phyloP scores from a whole-genome alignment of 2,888 invertebrate species.

The Andrena haemorrhoa region DNA sequence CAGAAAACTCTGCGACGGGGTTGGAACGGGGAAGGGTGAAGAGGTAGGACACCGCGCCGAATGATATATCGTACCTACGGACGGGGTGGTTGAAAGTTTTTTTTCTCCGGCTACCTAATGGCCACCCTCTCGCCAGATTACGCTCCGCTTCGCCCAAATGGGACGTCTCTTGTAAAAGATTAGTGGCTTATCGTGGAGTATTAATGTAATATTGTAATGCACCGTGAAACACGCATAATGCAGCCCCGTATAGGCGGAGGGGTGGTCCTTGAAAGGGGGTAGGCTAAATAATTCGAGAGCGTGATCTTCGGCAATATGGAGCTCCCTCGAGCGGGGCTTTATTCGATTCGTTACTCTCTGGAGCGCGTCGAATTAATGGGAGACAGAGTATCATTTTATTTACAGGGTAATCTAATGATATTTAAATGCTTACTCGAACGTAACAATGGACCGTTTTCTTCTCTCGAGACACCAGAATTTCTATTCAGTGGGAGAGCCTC shows the following conservation, averaged over 20 bases:
- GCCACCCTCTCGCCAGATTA: constrained; percentile 82
- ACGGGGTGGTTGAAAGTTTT: constrained; percentile 68
- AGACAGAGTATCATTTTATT: constrained; percentile 25
- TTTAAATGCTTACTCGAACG: too few relatives aligned
- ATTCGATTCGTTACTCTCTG: constrained; percentile 43
- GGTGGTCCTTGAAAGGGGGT: constrained; percentile 37
- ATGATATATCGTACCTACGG: constrained; percentile 78
- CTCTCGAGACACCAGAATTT: neutral
- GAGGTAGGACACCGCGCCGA: constrained; percentile 55
- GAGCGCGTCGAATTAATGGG: constrained; percentile 37
- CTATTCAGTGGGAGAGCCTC: neutral
- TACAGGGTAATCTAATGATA: neutral
- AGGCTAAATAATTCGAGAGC: constrained; percentile 65
- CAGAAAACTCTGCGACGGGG: constrained; percentile 46
- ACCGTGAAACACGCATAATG: constrained; percentile 73
- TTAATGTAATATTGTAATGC: constrained; percentile 78
- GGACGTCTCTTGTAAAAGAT: constrained; percentile 79
- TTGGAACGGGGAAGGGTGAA: constrained; percentile 51
- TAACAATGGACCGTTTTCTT: neutral
- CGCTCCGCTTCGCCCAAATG: constrained; percentile 76
- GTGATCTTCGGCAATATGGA: constrained; percentile 54
- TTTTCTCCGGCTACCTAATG: constrained; percentile 76
- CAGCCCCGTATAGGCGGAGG: constrained; percentile 40
- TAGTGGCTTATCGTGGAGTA: constrained; percentile 82
- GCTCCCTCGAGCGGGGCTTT: constrained; percentile 21